Evolutionary conservation across 2,888 invertebrate species (phyloP), one percentile per base, ranked within the genome.

Genomic region (Eledona agricola): DNA sequence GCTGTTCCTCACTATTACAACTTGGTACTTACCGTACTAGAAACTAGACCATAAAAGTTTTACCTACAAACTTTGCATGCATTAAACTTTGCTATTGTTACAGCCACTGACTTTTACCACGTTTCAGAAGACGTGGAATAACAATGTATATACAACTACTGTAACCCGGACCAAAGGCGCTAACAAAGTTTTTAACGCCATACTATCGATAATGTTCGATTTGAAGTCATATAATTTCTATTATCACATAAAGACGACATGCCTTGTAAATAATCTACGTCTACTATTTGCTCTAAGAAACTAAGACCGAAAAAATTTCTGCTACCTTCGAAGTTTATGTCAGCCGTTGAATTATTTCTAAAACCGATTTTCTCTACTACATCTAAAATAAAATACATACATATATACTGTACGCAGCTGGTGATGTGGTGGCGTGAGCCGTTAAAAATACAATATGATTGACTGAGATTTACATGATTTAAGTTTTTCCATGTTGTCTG

Each of bases 251-350:
- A 2, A 10, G 23, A 9, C 23, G 47, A 52, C 47, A 40, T 46
- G 47, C 46, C 47, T 40, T 22, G 46, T 40, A 47, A 52, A 46
- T 40, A 52, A 20, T 52, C 40, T 47, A 52, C 47, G 46, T 47
- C 40, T 40, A 52, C 12, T 51, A 26, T 28, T 51, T 34, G 35
- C 34, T 43, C 28, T 22, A 22, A 11, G 17, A 50, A 50, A 50
- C 37, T 45, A 38, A 43, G 38, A 37, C 31, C 29, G 45, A 32
- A 49, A 55, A 50, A 45, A 55, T 62, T 59, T 62, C 58, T 58
- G 55, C 54, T 59, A 50, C 55, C 57, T 59, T 62, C 60, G 58
- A 62, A 62, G 53, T 57, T 55, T 58, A 59, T 62, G 57, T 57
- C 58, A 60, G 62, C 57, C 59, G 59, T 56, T 57, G 58, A 58